These are phyloP conservation scores for Megathymus violae DNA, from an alignment of 1,140 invertebrate species.

Conservation along the genomic window DNA sequence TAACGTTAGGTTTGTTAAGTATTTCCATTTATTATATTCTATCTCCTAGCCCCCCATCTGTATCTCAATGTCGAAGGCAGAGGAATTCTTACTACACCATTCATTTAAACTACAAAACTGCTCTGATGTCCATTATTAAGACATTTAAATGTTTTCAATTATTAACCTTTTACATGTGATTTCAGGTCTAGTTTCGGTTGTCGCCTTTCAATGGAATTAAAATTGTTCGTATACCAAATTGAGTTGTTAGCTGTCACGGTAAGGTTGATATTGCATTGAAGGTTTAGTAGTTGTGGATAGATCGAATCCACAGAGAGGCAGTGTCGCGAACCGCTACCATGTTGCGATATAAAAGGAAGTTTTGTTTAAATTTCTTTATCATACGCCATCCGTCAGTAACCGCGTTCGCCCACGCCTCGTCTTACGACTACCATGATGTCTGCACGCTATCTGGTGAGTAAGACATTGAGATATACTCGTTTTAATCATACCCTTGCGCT, in stretches of 20 bases:
- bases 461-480: slow-evolving; percentile 13
- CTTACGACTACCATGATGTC: slow-evolving; percentile 57
- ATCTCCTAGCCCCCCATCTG: slow-evolving; percentile 20
- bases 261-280: slow-evolving; percentile 30
- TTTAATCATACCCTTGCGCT: slow-evolving; percentile 4
- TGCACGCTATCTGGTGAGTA: slow-evolving; percentile 73
- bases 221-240: slow-evolving; percentile 34
- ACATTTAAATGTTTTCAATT: slow-evolving; percentile 32
- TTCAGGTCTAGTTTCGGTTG: slow-evolving; percentile 43
- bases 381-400: slow-evolving; percentile 64
- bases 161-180: slow-evolving; percentile 37
- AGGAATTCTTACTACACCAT: slow-evolving; percentile 46
- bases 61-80: slow-evolving; percentile 7
- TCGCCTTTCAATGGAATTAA: slow-evolving; percentile 27
- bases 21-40: slow-evolving; percentile 22
- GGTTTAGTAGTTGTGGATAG: slow-evolving; percentile 39
- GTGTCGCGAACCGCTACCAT: slow-evolving; percentile 79
- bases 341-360: slow-evolving; percentile 82
- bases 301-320: slow-evolving; percentile 62
- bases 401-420: slow-evolving; percentile 53
- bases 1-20: slow-evolving; percentile 27
- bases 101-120: slow-evolving; percentile 37
- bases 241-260: slow-evolving; percentile 5
- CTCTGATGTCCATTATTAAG: slow-evolving; percentile 28
- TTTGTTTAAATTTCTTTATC: slow-evolving; percentile 80